A percentile compares a stretch with the other conserved stretches of the same genome.
phyloP scores from a whole-genome alignment of 2,888 invertebrate species.

The Limnephilus lunatus region DNA sequence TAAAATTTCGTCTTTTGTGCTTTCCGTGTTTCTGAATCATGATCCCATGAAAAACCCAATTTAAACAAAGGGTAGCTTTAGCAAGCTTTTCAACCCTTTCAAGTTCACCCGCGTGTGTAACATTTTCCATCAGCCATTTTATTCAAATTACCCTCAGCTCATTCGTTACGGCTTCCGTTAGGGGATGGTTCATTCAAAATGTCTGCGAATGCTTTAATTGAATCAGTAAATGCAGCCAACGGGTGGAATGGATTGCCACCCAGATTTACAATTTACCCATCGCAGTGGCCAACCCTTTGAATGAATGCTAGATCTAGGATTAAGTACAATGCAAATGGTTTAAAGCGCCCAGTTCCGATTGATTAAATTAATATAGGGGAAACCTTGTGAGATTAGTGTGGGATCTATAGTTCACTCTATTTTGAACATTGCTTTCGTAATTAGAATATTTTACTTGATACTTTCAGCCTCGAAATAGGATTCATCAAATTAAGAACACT shows the following conservation, averaged over 20 bases:
- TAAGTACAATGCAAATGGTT: neutral
- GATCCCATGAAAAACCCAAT: neutral
- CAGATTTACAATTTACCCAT: slow-evolving; percentile 58
- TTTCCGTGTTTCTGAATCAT: neutral
- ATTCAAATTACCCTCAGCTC: slow-evolving; percentile 31
- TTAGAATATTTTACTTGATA: neutral
- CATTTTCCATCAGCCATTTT: slow-evolving; percentile 41
- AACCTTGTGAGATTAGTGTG: neutral
- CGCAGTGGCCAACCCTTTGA: slow-evolving; percentile 63
- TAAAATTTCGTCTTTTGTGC: neutral
- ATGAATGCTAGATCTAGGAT: slow-evolving; percentile 49
- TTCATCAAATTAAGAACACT: no score
- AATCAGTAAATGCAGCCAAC: slow-evolving; percentile 59
- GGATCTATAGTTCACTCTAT: neutral
- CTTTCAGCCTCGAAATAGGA: neutral
- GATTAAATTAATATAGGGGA: neutral
- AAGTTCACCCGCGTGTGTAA: slow-evolving; percentile 21
- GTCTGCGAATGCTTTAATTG: slow-evolving; percentile 60
- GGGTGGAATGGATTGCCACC: slow-evolving; percentile 57
- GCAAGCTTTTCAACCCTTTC: slow-evolving; percentile 45
- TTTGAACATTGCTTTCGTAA: neutral
- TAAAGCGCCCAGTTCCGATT: neutral
- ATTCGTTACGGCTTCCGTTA: neutral
- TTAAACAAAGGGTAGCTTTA: neutral
- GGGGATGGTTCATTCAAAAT: slow-evolving; percentile 47